Conservation (phyloP, 2,888 invertebrate species). For the Drosophila seclusa region DNA sequence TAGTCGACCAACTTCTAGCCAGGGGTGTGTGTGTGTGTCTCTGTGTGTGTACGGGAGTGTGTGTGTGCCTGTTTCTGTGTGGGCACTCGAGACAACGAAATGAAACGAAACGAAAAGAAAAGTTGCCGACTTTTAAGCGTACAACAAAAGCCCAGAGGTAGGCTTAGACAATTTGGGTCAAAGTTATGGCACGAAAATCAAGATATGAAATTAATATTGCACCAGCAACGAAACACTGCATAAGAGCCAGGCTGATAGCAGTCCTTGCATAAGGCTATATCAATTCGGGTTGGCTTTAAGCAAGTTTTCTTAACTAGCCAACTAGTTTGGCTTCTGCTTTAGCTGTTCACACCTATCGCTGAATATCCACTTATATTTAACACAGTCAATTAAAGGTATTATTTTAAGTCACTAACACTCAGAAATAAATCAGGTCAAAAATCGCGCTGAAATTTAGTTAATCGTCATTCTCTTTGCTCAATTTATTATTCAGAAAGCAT, state of each 20-base stretch:
- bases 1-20: conserved; percentile 11
- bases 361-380: background rate
- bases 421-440: background rate
- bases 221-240: conserved; percentile 50
- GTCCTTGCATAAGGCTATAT: background rate
- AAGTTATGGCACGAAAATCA: conserved; percentile 71
- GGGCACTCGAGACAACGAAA: conserved; percentile 55
- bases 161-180: conserved; percentile 69
- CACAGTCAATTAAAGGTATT: background rate
- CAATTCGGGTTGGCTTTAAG: background rate
- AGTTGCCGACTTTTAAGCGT: conserved; percentile 69
- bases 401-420: background rate
- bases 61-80: background rate
- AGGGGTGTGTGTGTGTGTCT: background rate
- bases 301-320: background rate
- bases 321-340: background rate
- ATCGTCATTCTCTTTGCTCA: background rate
- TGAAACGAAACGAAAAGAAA: conserved; percentile 63
- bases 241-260: background rate
- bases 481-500: background rate
- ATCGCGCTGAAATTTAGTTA: background rate
- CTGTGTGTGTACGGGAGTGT: background rate
- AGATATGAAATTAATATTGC: conserved; percentile 77
- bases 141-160: conserved; percentile 49
- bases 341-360: background rate